A percentile compares a stretch with the other conserved stretches of the same genome.
phyloP scores from a whole-genome alignment of 2,888 invertebrate genomes.

The Acronicta psi region DNA sequence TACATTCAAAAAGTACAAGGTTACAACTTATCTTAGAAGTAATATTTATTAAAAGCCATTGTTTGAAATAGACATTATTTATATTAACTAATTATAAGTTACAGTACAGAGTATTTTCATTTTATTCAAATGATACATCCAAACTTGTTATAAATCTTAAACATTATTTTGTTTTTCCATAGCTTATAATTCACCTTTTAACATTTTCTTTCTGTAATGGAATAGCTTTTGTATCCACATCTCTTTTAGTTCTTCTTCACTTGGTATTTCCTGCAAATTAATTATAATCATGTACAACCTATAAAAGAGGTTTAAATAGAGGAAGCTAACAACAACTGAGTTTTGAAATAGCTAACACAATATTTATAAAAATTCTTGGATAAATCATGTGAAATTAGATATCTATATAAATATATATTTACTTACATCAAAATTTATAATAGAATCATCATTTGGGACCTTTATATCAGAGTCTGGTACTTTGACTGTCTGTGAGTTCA shows the following conservation, averaged over 20 bases:
- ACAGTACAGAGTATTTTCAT: slow-evolving; percentile 41
- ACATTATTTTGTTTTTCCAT: slow-evolving; percentile 6
- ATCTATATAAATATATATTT: too few relatives aligned
- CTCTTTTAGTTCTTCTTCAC: slow-evolving; percentile 91
- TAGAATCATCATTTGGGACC: slow-evolving; percentile 87
- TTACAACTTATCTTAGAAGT: not conserved
- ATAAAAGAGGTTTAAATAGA: too few relatives aligned
- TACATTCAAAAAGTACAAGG: not conserved
- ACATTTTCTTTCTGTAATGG: slow-evolving; percentile 90
- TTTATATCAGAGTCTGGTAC: slow-evolving; percentile 89
- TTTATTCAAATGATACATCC: slow-evolving; percentile 6
- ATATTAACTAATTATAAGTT: slow-evolving; percentile 47
- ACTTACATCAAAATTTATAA: slow-evolving; percentile 92
- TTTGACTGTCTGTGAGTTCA: slow-evolving; percentile 92
- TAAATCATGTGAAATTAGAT: too few relatives aligned
- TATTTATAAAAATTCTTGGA: too few relatives aligned
- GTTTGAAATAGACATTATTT: slow-evolving; percentile 14
- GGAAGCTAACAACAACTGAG: too few relatives aligned
- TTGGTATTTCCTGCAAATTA: slow-evolving; percentile 90
- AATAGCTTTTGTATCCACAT: slow-evolving; percentile 93
- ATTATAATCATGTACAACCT: not conserved
- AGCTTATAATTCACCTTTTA: slow-evolving; percentile 81
- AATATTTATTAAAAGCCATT: not conserved
- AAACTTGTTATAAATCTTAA: not conserved
- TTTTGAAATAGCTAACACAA: too few relatives aligned